These are phyloP conservation scores for Macroramphosus scolopax DNA, from an alignment of 2,797 vertebrate genomes.

Conservation along the genomic window DNA sequence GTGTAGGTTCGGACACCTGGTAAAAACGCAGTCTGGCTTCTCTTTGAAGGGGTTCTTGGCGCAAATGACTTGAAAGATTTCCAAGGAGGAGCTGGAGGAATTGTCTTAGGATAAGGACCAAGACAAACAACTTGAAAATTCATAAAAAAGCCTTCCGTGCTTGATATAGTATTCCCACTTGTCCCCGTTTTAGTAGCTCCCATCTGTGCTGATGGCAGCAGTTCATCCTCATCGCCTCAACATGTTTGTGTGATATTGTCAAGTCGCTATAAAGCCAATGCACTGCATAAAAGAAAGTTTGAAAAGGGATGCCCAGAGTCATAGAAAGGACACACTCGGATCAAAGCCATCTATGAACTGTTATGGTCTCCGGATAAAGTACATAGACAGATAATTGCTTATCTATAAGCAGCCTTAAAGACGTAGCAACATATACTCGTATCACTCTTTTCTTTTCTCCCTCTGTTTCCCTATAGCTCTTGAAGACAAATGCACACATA, in stretches of 20 bases:
- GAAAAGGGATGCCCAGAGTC: constrained; percentile 28
- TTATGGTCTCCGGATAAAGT: constrained; percentile 46
- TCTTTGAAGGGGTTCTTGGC: constrained; percentile 1
- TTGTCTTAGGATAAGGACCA: constrained; percentile 4
- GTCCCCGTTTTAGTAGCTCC: constrained; percentile 11
- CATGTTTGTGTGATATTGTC: constrained; percentile 28
- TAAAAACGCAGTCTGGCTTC: background rate
- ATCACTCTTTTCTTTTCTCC: constrained; percentile 30
- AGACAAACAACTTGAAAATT: constrained; percentile 18
- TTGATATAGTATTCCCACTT: constrained; percentile 12
- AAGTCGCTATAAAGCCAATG: constrained; percentile 26
- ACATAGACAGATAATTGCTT: constrained; percentile 51
- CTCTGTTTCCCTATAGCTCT: constrained; percentile 23
- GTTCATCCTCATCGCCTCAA: constrained; percentile 17
- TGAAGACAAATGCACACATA: constrained; percentile 33
- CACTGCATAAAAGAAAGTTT: constrained; percentile 17
- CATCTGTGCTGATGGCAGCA: constrained; percentile 23
- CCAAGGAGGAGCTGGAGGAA: background rate
- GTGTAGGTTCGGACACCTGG: constrained; percentile 10
- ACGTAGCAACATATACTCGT: constrained; percentile 24
- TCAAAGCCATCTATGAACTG: constrained; percentile 40
- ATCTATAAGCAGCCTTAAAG: constrained; percentile 40
- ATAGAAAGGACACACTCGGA: constrained; percentile 39
- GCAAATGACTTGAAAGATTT: background rate
- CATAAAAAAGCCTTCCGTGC: background rate